Percentiles rank a stretch among this genome's conserved stretches.
These are phyloP conservation scores for Selene dorsalis DNA, from an alignment of 2,797 vertebrate species.

Conservation along the genomic window DNA sequence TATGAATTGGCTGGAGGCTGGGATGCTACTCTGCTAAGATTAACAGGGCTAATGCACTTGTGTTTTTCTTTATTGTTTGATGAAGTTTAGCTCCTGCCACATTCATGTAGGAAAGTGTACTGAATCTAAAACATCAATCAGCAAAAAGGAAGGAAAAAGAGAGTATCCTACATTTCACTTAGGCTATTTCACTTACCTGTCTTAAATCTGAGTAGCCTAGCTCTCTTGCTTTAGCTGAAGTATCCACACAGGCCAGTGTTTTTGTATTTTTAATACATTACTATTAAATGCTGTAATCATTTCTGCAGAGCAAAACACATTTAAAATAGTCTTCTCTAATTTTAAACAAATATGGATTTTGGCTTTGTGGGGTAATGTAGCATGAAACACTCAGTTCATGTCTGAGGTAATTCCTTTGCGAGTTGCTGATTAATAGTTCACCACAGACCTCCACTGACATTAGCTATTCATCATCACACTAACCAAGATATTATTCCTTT, in stretches of 20 bases:
- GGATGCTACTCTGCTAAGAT: not conserved
- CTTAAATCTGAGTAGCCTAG: not conserved
- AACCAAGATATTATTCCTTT: not conserved
- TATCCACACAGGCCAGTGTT: not conserved
- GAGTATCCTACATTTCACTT: too few species aligned
- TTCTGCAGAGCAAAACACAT: not conserved
- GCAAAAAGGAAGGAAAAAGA: too few species aligned
- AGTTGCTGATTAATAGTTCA: slow-evolving; percentile 35
- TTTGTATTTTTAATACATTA: not conserved
- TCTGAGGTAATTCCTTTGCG: slow-evolving; percentile 3
- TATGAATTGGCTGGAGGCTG: not conserved
- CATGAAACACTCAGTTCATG: not conserved
- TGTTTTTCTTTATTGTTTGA: too few species aligned
- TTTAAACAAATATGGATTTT: slow-evolving; percentile 1
- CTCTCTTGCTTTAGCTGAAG: not conserved
- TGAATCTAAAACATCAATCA: too few species aligned
- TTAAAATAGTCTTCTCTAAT: not conserved
- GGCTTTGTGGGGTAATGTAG: not conserved
- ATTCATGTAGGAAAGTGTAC: too few species aligned
- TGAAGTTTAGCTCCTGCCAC: too few species aligned
- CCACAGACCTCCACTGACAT: slow-evolving; percentile 20
- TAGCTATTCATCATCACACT: slow-evolving; percentile 28
- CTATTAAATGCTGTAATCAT: not conserved
- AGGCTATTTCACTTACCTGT: too few species aligned
- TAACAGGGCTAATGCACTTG: too few species aligned